Evolutionary conservation across 2,888 invertebrate genomes (phyloP).

Genomic region (Stegophylla sp.): DNA sequence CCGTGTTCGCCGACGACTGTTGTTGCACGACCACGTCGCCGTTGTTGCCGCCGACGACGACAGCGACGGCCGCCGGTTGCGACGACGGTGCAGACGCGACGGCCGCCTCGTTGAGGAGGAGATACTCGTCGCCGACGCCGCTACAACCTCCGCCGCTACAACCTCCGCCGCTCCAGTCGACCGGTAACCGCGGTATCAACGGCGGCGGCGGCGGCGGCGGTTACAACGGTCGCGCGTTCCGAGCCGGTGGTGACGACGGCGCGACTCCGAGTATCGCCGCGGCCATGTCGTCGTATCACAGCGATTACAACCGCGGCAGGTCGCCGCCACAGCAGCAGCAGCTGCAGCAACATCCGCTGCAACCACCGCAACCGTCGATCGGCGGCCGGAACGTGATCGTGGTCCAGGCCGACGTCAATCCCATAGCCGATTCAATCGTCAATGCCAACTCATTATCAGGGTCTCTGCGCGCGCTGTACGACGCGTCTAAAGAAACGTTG

Average conservation of each 20-base stretch:
- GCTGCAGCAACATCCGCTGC: background rate
- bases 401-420: constrained; percentile 52
- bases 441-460: constrained; percentile 57
- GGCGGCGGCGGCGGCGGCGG: background rate
- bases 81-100: background rate
- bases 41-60: background rate
- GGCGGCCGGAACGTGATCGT: constrained; percentile 43
- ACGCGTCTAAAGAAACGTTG: constrained; percentile 56
- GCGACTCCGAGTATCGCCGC: background rate
- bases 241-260: background rate
- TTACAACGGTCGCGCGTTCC: background rate
- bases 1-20: constrained; percentile 50
- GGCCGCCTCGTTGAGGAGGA: background rate
- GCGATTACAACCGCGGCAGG: constrained; percentile 12
- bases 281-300: background rate
- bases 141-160: background rate
- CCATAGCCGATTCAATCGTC: constrained; percentile 48
- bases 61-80: background rate
- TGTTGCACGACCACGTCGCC: constrained; percentile 24
- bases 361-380: background rate
- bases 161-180: background rate
- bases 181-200: background rate
- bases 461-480: constrained; percentile 53
- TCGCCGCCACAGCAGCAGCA: constrained; percentile 2
- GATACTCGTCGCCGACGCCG: background rate